Evolutionary conservation across 1,140 invertebrate species (phyloP).

Genomic region (Wiebesia pumilae): DNA sequence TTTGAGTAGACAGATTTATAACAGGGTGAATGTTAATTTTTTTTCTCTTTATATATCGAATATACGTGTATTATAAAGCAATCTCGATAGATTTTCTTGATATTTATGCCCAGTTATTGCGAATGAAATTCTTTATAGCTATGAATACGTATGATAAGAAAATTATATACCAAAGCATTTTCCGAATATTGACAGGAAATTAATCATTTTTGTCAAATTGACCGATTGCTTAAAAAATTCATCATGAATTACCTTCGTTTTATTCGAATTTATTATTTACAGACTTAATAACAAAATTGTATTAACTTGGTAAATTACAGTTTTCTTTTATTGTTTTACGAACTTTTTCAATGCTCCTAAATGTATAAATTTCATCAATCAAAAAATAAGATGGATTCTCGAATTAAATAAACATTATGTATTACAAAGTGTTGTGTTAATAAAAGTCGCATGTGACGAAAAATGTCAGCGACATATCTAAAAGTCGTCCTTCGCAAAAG

Average conservation of each 20-base stretch:
- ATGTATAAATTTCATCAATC: slow-evolving; percentile 3
- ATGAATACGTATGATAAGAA: background rate
- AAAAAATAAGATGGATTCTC: slow-evolving; percentile 1
- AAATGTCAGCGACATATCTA: background rate
- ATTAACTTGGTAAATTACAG: background rate
- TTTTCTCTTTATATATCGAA: background rate
- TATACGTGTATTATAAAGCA: background rate
- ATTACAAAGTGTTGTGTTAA: background rate
- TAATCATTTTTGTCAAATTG: slow-evolving; percentile 10
- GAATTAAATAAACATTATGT: slow-evolving; percentile 11
- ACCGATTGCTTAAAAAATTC: background rate
- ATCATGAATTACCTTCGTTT: background rate
- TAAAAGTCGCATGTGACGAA: slow-evolving; percentile 17
- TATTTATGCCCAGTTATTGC: background rate
- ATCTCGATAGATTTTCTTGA: background rate
- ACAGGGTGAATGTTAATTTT: background rate
- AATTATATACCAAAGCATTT: background rate
- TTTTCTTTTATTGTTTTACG: background rate
- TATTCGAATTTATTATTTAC: background rate
- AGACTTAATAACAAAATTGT: background rate
- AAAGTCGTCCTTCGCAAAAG: background rate
- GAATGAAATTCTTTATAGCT: background rate
- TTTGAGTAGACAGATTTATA: slow-evolving; percentile 3
- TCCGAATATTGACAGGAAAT: background rate
- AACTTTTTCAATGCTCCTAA: background rate